Base-by-base conservation (phyloP, 1,140 invertebrate genomes). In the Euglossa dilemma region DNA sequence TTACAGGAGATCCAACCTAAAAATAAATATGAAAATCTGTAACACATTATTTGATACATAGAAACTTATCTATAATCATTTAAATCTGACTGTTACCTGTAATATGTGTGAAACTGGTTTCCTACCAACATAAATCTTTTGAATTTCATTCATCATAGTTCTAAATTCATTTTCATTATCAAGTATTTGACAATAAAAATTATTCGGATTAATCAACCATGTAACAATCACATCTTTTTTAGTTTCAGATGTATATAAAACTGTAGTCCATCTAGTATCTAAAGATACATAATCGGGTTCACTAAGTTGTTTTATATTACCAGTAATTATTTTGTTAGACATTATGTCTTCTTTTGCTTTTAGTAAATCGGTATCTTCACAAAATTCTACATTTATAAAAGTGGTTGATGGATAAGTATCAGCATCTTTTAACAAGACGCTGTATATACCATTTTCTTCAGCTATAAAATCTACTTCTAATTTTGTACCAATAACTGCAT, bases 91-190 rank as follows among this genome's bases (percentile, higher is more conserved):
- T 75, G 72, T 83, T 90, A 93, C 93, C 85, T 93, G 18, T 12
- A 94, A 81, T 14, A 76, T 36, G 77, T 88, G 52, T 18, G 23
- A 83, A 12, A 91, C 11, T 90, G 94, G 85, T 94, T 95, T n/a
- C 83, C 95, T 93, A 0, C 93, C 94, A 67, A 93, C 95, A 89
- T 97, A 97, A 20, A 95, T 91, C 69, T 94, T 93, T 69, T 97
- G 96, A 78, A 97, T 96, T 50, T 96, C 95, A 75, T 95, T 94
- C 96, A 97, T 96, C 94, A 97, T 95, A 50, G 92, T 90, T 25
- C 95, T 93, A 88, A 97, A 97, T 87, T 96, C 95, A 0, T 90
- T 83, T 84, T 95, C 78, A 28, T 84, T 84, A 28, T 82, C 73
- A 6, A 87, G 79, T 23, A 95, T 91, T 87, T 97, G 96, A 16